Conservation (phyloP, 2,113 vertebrate species). For the Piaya cayana region DNA sequence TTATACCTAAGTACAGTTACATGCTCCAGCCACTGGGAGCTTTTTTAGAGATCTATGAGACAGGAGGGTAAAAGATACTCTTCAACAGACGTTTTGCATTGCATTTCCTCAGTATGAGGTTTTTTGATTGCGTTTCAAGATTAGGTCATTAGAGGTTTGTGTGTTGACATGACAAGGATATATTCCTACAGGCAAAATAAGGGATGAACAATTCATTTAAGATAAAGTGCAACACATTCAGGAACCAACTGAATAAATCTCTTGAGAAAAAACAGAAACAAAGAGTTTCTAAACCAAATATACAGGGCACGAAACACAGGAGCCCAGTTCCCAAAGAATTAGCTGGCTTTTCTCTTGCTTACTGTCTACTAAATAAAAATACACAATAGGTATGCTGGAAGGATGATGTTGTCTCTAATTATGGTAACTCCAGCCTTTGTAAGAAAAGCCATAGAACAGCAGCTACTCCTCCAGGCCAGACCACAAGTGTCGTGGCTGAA, state of each 20-base stretch:
- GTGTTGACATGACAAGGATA: not conserved
- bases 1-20: not conserved
- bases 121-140: not conserved
- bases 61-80: not conserved
- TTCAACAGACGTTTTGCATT: not conserved
- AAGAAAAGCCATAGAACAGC: not conserved
- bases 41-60: not conserved
- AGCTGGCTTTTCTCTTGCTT: not conserved
- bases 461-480: not conserved
- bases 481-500: not conserved
- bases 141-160: not conserved
- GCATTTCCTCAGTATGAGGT: not conserved
- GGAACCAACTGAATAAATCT: not conserved
- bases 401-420: not conserved
- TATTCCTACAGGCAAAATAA: not conserved
- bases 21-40: not conserved
- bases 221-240: not conserved
- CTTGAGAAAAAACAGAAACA: not conserved
- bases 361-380: not conserved
- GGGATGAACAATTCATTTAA: not conserved
- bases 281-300: not conserved
- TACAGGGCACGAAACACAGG: not conserved
- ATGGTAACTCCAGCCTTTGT: not conserved
- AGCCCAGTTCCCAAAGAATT: not conserved
- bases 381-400: not conserved